Conservation (phyloP, 2,888 invertebrate species). For the Aphodius granarius region DNA sequence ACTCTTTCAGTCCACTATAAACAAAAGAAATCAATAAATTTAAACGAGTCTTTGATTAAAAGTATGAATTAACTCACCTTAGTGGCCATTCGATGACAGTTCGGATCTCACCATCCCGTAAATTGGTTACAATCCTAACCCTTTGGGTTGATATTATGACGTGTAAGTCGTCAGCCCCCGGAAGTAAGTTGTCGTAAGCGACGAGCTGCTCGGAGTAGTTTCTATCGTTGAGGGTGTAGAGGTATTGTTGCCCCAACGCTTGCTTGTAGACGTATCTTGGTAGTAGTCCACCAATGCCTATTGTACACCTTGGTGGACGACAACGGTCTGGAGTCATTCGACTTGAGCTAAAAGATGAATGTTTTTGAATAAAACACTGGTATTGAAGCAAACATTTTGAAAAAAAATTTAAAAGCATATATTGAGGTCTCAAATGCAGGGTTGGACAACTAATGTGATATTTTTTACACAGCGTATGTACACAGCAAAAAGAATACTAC, state of each 20-base stretch:
- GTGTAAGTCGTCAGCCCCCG: conserved; percentile 77
- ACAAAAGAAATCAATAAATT: not conserved
- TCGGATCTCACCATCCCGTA: conserved; percentile 57
- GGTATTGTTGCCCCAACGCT: conserved; percentile 79
- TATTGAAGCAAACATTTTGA: no score
- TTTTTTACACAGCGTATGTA: no score
- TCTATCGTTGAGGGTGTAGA: conserved; percentile 57
- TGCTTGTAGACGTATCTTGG: conserved; percentile 78
- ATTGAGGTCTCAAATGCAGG: not conserved
- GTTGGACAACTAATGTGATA: not conserved
- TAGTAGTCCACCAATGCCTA: conserved; percentile 80
- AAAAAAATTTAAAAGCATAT: not conserved
- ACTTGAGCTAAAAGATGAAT: conserved; percentile 58
- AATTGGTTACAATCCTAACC: conserved; percentile 72
- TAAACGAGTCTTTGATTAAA: no score
- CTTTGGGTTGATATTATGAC: conserved; percentile 76
- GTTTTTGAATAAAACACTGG: conserved; percentile 1
- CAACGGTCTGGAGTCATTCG: conserved; percentile 68
- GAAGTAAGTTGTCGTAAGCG: conserved; percentile 77
- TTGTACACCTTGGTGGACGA: conserved; percentile 65
- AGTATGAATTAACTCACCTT: conserved; percentile 52
- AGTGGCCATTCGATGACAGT: conserved; percentile 64
- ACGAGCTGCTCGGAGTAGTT: conserved; percentile 79
- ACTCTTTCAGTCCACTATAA: conserved; percentile 66
- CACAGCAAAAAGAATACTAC: no score